Base-by-base conservation (phyloP, 2,888 invertebrate genomes). In the Macaria notata region DNA sequence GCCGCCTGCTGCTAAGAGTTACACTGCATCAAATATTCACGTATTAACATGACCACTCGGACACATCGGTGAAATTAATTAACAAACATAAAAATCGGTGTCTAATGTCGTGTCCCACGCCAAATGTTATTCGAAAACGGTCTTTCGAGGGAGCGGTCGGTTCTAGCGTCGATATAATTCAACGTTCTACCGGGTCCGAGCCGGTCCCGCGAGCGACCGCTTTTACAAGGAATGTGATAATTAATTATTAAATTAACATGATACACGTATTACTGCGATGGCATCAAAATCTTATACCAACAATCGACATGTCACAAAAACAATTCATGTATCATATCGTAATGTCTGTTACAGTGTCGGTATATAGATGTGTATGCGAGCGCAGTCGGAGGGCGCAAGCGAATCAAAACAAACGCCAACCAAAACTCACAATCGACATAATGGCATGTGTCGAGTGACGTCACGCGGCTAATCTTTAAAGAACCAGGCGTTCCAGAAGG, bases 401-500 rank as follows among this genome's bases (percentile, higher is more conserved):
- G 57, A 53, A 62, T 59, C 47, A 36, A 53, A 57, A 48, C 9
- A 61, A 54, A 61, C 61, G 65, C 49, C 54, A 76, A 68, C 60
- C 56, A 76, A 76, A 88, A 89, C 89, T 91, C 86, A 91, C 90
- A 79, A 87, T 86, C 83, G 91, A 90, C 88, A 89, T 88, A 90
- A 90, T 87, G 89, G 90, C 92, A 88, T 86, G 83, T 70, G 66
- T 64, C 63, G 63, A 31, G 54, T 66, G 42, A 9, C 41, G 33
- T 80, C 75, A 36, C 19, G 9, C 45, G 46, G 47, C 56, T 61
- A 66, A 68, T 93, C 92, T 82, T 92, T 93, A 89, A 91, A 92
- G 92, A 94, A 86, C 84, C 83, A 86, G 62, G 70, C 53, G 90
- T 92, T 93, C 95, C 94, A 95, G 92, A 94, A 94, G 86, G 93